Base-by-base conservation (phyloP, 2,797 vertebrate species). In the Crax fasciolata region DNA sequence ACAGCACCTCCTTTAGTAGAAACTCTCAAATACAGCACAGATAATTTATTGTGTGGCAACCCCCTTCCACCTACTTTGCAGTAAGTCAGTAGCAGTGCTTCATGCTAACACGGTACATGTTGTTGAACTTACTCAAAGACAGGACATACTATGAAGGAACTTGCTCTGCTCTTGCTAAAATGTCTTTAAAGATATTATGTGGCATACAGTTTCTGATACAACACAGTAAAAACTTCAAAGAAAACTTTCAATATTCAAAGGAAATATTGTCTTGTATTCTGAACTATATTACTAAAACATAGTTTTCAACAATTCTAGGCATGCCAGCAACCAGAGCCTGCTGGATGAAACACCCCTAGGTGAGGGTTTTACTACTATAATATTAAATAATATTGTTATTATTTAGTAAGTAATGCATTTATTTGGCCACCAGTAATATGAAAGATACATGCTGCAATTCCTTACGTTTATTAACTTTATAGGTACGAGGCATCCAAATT, bases 21-120 rank as follows among this genome's bases (percentile, higher is more conserved):
- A 93, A 51, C 25, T 58, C 61, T 46, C 10, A 19, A 49, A 71
- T 27, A 51, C 1, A 11, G 41, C 28, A 35, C 12, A 67, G 74
- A 9, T 51, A 41, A 57, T 74, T 66, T 62, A 41, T 48, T 62
- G 17, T 1, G 73, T 24, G 38, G 38, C 52, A 75, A 68, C 0
- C 83, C 9, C 19, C 6, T 44, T 68, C 32, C 25, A 12, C 10
- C 43, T 74, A 2, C 30, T 44, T 23, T 41, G 25, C 72, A 49
- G 8, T 6, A 71, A 71, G 20, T 19, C 78, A 54, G 68, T 25
- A 59, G 65, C 63, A 14, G 21, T 55, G 70, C 59, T 48, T 61
- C 43, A 5, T 23, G 38, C n/a, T 54, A n/a, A 57, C 0, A 0
- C 0, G 9, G 30, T 13, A 44, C 13, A 3, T 9, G 20, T 12